Evolutionary conservation across 2,888 invertebrate genomes (phyloP), one percentile per base, ranked within the genome.

Genomic region (Onchidella celtica): DNA sequence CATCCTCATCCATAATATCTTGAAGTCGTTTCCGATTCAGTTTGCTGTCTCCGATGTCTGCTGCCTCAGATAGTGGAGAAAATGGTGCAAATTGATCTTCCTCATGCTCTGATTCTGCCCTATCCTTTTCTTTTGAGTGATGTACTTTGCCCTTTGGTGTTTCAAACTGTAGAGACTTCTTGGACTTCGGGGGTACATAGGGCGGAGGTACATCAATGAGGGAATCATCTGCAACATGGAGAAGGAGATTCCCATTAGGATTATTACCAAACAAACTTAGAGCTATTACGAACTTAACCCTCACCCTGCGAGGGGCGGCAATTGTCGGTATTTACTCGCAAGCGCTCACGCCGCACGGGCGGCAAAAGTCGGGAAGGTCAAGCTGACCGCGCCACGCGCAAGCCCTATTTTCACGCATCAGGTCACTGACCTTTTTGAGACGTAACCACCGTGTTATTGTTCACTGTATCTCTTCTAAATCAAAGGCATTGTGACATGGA

Each of bases 151-250:
- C 57, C 38, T 85, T 87, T 32, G 90, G 90, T 38, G 87, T 88
- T 9, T 79, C 81, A 85, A 89, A 89, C 55, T 87, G 82, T 3
- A 89, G 83, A 55, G 88, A 86, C 74, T 87, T 83, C 75, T 87
- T 87, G 57, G 88, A 86, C 73, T 88, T 89, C 29, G 88, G 87
- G 27, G 86, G 83, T 63, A 81, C 72, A 63, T 81, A 75, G 3
- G 79, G 77, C 65, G 79, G 84, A 55, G 81, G 73, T n/a, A 40
- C 81, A 65, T 76, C 79, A 21, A 74, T 29, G 14, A 40, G 65
- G 38, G 38, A 59, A 38, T 40, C 34, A 32, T 59, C 65, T 59
- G 55, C 9, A 27, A 17, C n/a, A 27, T 40, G 14, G 27, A 61
- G 0, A 66, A 27, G 17, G 17, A 47, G 32, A 66, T 32, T 32